phyloP scores from a whole-genome alignment of 2,113 vertebrate genomes.

The Xyliphius kryptos region DNA sequence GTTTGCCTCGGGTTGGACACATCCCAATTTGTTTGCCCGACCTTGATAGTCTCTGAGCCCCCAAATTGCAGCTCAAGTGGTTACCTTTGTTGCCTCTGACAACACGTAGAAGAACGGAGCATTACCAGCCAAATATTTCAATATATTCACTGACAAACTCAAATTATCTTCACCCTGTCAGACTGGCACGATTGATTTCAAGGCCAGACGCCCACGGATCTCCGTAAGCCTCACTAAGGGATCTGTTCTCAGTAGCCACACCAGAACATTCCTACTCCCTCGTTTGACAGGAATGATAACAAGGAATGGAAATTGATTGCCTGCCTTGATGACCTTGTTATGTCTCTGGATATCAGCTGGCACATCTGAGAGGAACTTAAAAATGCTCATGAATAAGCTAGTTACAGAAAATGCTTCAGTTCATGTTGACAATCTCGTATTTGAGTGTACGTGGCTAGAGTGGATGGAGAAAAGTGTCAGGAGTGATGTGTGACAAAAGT shows the following conservation, averaged over 20 bases:
- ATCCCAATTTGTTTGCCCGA: no score
- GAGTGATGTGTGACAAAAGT: no score
- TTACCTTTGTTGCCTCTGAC: no score
- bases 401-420: neutral
- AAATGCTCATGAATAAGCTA: neutral
- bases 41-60: no score
- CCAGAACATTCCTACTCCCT: constrained; percentile 45
- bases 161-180: constrained; percentile 47
- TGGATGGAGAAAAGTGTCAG: no score
- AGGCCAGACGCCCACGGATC: no score
- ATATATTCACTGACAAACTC: constrained; percentile 25
- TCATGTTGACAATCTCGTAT: neutral
- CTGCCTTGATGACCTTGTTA: constrained; percentile 49
- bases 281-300: constrained; percentile 45
- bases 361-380: neutral
- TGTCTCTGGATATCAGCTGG: constrained; percentile 32
- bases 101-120: no score
- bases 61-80: no score
- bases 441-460: no score
- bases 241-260: constrained; percentile 44
- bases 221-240: no score
- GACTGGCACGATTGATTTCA: constrained; percentile 57
- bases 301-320: constrained; percentile 51
- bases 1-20: no score
- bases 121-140: constrained; percentile 20